These are phyloP conservation scores for Augiades crinisus DNA, from an alignment of 2,888 invertebrate genomes.

Conservation along the genomic window DNA sequence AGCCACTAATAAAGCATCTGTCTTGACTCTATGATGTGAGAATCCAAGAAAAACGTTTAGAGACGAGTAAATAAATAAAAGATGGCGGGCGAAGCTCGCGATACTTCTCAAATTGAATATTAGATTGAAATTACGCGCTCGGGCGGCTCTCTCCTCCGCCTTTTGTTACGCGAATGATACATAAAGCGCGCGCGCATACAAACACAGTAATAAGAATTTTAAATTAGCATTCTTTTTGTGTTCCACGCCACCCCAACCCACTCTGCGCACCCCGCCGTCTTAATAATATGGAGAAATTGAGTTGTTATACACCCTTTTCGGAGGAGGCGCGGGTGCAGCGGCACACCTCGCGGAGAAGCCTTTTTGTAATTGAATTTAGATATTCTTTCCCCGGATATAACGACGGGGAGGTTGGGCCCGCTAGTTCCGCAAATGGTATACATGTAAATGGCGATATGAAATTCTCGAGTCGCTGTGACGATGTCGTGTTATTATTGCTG, in stretches of 20 bases:
- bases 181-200: slow-evolving; percentile 79
- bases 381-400: slow-evolving; percentile 74
- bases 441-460: slow-evolving; percentile 56
- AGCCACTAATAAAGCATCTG: slow-evolving; percentile 40
- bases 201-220: slow-evolving; percentile 78
- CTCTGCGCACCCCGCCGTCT: slow-evolving; percentile 68
- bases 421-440: slow-evolving; percentile 59
- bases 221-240: slow-evolving; percentile 81
- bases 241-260: slow-evolving; percentile 61
- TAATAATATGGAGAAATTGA: slow-evolving; percentile 80
- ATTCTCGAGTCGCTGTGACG: slow-evolving; percentile 57
- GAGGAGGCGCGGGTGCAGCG: slow-evolving; percentile 75
- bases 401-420: slow-evolving; percentile 59
- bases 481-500: slow-evolving; percentile 47
- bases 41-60: slow-evolving; percentile 56
- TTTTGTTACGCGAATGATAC: slow-evolving; percentile 76
- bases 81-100: slow-evolving; percentile 61
- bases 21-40: slow-evolving; percentile 46
- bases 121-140: slow-evolving; percentile 80
- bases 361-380: slow-evolving; percentile 81
- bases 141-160: slow-evolving; percentile 68
- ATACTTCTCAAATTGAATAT: slow-evolving; percentile 78
- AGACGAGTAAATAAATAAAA: slow-evolving; percentile 69
- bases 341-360: slow-evolving; percentile 73
- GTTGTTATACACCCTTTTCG: slow-evolving; percentile 78